Conservation (phyloP, 2,797 vertebrate genomes). For the Tamandua tetradactyla region DNA sequence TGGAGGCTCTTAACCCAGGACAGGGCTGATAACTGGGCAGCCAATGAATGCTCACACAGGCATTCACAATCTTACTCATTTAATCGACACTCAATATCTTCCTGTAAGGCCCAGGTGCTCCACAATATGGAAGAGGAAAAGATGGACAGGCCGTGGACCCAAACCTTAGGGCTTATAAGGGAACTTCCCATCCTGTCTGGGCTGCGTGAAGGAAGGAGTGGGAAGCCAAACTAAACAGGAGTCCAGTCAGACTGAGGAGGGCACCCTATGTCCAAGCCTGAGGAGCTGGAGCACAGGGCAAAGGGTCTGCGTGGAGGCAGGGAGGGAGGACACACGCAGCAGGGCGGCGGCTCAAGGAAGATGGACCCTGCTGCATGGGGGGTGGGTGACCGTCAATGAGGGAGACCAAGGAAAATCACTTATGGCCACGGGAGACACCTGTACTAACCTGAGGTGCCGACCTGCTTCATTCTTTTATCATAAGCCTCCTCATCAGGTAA, state of each 20-base stretch:
- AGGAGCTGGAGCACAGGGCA: neutral
- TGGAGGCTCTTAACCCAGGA: neutral
- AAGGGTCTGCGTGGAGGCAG: neutral
- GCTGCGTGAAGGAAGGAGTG: neutral
- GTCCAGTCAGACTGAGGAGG: neutral
- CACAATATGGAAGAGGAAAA: neutral
- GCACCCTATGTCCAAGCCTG: too few species aligned
- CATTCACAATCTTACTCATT: neutral
- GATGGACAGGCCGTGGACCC: neutral
- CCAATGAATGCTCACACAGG: neutral
- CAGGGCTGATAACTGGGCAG: neutral
- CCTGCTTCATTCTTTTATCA: conserved; percentile 86
- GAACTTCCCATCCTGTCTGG: neutral
- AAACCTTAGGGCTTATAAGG: neutral
- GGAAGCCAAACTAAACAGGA: neutral
- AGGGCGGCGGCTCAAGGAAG: neutral
- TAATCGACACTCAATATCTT: neutral
- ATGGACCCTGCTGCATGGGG: neutral
- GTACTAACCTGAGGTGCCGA: conserved; percentile 83
- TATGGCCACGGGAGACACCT: neutral
- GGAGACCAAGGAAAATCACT: neutral
- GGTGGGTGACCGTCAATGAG: accelerated
- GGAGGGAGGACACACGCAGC: neutral
- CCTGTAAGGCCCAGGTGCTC: neutral
- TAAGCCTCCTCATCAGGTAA: conserved; percentile 83